A percentile compares a stretch with the other conserved stretches of the same genome.
Evolutionary conservation across 64 coral and sea anemone species (phyloP).

Genomic region (Orbicella faveolata): DNA sequence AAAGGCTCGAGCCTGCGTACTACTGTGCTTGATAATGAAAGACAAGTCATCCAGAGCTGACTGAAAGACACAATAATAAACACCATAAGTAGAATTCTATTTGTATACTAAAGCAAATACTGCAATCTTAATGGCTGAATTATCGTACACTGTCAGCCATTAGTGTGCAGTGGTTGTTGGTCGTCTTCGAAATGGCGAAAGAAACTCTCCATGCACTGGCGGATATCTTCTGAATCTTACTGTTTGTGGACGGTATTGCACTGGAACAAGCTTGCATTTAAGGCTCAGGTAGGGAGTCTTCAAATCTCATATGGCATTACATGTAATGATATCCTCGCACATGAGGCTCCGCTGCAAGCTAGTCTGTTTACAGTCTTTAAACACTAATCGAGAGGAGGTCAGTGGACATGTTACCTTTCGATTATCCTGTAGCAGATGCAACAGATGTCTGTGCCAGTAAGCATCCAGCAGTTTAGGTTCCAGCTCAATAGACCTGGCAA

Average conservation of each 20-base stretch:
- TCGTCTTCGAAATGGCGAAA: no score
- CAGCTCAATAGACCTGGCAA: slow-evolving; percentile 75
- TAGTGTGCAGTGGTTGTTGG: no score
- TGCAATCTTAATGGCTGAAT: no score
- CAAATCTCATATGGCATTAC: no score
- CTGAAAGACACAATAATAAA: slow-evolving; percentile 31
- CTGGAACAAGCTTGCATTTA: no score
- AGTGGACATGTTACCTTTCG: slow-evolving; percentile 48
- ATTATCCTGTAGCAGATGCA: slow-evolving; percentile 70
- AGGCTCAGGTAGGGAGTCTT: no score
- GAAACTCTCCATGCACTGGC: no score
- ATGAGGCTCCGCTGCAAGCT: not conserved
- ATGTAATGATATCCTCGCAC: no score
- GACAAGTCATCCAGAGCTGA: slow-evolving; percentile 90
- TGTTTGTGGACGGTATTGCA: no score
- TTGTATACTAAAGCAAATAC: no score
- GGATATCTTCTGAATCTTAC: no score
- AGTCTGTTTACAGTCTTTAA: not conserved
- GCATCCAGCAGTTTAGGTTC: slow-evolving; percentile 84
- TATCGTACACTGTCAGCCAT: no score
- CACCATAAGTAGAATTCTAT: not conserved
- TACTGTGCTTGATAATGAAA: slow-evolving; percentile 92
- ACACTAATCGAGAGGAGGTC: not conserved
- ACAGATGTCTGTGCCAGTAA: slow-evolving; percentile 87
- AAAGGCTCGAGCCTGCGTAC: slow-evolving; percentile 61